These are phyloP conservation scores for Melinaea marsaeus DNA, from an alignment of 2,888 invertebrate species.

Conservation along the genomic window DNA sequence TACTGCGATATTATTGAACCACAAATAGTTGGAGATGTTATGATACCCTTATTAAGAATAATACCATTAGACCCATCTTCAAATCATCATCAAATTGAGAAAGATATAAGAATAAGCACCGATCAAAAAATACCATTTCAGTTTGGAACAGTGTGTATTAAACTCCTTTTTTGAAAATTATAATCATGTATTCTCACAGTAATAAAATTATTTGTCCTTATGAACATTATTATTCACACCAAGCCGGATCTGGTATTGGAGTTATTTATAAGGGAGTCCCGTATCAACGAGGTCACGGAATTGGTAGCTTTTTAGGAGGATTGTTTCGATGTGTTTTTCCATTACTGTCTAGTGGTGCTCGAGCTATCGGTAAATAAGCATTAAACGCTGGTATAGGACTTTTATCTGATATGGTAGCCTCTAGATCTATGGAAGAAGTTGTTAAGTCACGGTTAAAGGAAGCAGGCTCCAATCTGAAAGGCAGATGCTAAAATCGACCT, in stretches of 20 bases:
- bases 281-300: constrained; percentile 31
- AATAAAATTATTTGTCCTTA: constrained; percentile 31
- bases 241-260: constrained; percentile 36
- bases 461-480: constrained; percentile 31
- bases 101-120: constrained; percentile 41
- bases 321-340: constrained; percentile 37
- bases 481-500: constrained; percentile 31
- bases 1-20: too few relatives aligned
- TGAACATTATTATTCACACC: constrained; percentile 33
- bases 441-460: constrained; percentile 26
- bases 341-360: constrained; percentile 34
- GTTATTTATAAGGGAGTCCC: constrained; percentile 36
- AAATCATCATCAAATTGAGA: too few relatives aligned
- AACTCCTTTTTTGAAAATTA: constrained; percentile 35
- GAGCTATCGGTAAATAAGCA: constrained; percentile 34
- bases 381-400: constrained; percentile 35
- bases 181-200: constrained; percentile 26
- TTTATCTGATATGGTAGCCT: constrained; percentile 32
- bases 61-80: too few relatives aligned
- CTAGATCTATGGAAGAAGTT: constrained; percentile 24
- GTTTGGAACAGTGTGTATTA: constrained; percentile 37
- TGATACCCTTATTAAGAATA: too few relatives aligned
- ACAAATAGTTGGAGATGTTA: too few relatives aligned
- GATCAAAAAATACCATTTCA: constrained; percentile 38
- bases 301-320: constrained; percentile 33